phyloP scores from a whole-genome alignment of 2,888 invertebrate genomes.

The Drosophila tanythrix region DNA sequence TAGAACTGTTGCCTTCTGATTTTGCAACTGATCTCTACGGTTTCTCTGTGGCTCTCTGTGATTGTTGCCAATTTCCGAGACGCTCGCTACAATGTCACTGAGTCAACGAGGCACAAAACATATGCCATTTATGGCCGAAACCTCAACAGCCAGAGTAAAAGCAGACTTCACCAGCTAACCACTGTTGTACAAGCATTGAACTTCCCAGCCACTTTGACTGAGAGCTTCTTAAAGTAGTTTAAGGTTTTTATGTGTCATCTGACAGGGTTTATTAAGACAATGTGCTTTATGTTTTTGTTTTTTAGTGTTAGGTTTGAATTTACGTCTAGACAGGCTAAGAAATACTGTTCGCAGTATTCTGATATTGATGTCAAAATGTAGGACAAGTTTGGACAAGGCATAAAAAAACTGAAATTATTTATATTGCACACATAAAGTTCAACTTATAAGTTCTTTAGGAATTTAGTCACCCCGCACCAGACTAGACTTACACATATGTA shows the following conservation, averaged over 20 bases:
- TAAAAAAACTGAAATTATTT: neutral
- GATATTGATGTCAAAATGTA: constrained; percentile 14
- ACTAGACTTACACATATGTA: neutral
- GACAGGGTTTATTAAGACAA: constrained; percentile 39
- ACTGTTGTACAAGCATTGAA: constrained; percentile 46
- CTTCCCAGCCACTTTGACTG: constrained; percentile 26
- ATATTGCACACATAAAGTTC: neutral
- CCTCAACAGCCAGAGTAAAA: constrained; percentile 60
- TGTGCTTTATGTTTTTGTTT: neutral
- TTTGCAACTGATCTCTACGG: constrained; percentile 5
- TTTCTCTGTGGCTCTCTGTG: constrained; percentile 7
- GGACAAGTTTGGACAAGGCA: neutral
- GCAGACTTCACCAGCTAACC: constrained; percentile 29
- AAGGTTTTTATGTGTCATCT: constrained; percentile 58
- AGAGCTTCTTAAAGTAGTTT: constrained; percentile 57
- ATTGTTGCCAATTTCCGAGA: constrained; percentile 49
- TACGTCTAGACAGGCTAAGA: constrained; percentile 4
- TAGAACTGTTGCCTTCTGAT: constrained; percentile 34
- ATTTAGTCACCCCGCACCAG: neutral
- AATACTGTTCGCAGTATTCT: constrained; percentile 9
- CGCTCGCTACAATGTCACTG: constrained; percentile 75
- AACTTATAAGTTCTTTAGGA: neutral
- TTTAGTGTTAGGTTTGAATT: neutral
- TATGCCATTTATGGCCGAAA: constrained; percentile 69
- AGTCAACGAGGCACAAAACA: constrained; percentile 60